Percentiles rank a stretch among this genome's conserved stretches.
These are phyloP conservation scores for Disparrhopalites patrizii DNA, from an alignment of 2,888 invertebrate species.

Conservation along the genomic window DNA sequence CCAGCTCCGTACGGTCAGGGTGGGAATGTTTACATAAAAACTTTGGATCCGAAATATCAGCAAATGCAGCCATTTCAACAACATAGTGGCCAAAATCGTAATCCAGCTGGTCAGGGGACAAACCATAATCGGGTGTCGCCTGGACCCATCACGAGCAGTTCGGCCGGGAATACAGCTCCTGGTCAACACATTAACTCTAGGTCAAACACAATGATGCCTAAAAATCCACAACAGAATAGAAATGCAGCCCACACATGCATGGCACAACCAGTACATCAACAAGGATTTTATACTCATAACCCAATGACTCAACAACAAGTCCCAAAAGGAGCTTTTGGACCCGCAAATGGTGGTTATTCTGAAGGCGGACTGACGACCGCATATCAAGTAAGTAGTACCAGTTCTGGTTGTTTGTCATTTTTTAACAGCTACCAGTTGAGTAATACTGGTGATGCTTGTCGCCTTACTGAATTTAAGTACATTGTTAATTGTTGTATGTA, in stretches of 20 bases:
- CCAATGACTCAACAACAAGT: conserved; percentile 34
- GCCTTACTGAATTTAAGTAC: no score
- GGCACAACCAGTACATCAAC: conserved; percentile 40
- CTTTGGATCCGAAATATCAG: conserved; percentile 9
- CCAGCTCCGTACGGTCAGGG: conserved; percentile 2
- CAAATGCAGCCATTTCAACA: conserved; percentile 8
- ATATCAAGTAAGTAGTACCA: conserved; percentile 28
- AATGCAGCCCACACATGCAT: conserved; percentile 29
- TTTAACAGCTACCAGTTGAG: neutral
- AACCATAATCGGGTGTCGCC: conserved; percentile 40
- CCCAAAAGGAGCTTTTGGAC: conserved; percentile 38
- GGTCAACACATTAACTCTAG: conserved; percentile 35
- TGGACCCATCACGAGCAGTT: conserved; percentile 38
- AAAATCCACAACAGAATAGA: conserved; percentile 33
- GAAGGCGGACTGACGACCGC: conserved; percentile 37
- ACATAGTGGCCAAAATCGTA: neutral
- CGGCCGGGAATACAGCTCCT: conserved; percentile 31
- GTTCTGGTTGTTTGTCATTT: neutral
- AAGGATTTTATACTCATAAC: conserved; percentile 42
- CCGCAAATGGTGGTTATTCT: conserved; percentile 37
- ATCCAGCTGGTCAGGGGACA: conserved; percentile 29
- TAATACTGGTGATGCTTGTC: neutral
- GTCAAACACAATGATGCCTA: conserved; percentile 29
- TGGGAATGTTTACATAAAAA: conserved; percentile 3
- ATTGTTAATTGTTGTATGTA: no score